phyloP scores from a whole-genome alignment of 2,797 vertebrate species.

The Chaunax sp. region DNA sequence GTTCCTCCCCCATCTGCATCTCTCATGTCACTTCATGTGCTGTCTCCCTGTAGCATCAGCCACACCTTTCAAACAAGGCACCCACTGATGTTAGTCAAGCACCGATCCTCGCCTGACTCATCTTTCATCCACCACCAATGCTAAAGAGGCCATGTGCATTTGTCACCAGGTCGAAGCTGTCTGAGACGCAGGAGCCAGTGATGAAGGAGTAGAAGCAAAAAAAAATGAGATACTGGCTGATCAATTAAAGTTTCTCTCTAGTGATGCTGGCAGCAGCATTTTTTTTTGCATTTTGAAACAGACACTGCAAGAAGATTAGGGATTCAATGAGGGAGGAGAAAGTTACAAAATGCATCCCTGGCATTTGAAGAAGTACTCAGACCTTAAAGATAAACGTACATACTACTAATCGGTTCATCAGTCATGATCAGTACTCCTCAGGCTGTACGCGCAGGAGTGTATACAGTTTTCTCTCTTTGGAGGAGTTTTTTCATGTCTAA shows the following conservation, averaged over 20 bases:
- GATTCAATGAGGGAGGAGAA: not conserved
- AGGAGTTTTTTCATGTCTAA: too few species aligned
- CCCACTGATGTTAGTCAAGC: conserved; percentile 35
- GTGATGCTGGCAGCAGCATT: not conserved
- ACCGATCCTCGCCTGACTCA: conserved; percentile 19
- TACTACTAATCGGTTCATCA: not conserved
- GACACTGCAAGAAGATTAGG: not conserved
- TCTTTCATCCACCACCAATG: conserved; percentile 26
- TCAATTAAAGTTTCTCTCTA: conserved; percentile 19
- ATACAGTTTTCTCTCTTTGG: too few species aligned
- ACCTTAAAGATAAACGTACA: not conserved
- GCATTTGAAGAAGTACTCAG: not conserved
- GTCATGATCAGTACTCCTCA: too few species aligned
- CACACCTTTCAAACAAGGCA: conserved; percentile 34
- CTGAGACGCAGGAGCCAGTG: conserved; percentile 6
- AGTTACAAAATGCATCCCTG: not conserved
- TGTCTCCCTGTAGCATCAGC: conserved; percentile 16
- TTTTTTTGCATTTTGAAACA: not conserved
- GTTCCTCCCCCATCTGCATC: conserved; percentile 41
- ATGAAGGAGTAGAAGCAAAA: not conserved
- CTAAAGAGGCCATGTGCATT: conserved; percentile 7
- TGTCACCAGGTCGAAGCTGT: conserved; percentile 8
- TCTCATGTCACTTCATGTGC: conserved; percentile 39
- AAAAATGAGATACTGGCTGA: not conserved
- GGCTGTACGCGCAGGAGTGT: too few species aligned